Evolutionary conservation across 1,140 invertebrate species (phyloP).

Genomic region (Mercenaria mercenaria): DNA sequence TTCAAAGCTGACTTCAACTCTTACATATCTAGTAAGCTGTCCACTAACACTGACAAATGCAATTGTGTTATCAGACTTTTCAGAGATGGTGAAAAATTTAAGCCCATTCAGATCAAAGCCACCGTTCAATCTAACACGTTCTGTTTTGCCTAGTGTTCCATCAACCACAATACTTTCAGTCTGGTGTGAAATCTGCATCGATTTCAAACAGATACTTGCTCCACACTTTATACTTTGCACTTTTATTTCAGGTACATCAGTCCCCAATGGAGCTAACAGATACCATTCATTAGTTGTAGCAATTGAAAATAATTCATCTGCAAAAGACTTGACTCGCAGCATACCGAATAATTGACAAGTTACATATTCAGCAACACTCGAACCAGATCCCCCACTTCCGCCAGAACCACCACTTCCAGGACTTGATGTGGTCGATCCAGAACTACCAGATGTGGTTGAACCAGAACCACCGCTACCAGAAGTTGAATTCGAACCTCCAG

Average conservation of each 20-base stretch:
- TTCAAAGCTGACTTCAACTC: conserved; percentile 40
- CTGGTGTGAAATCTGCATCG: conserved; percentile 29
- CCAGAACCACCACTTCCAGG: background rate
- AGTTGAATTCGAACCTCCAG: background rate
- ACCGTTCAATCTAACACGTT: conserved; percentile 14
- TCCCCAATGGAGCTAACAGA: background rate
- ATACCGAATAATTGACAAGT: conserved; percentile 33
- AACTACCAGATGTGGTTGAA: background rate
- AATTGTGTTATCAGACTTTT: conserved; percentile 26
- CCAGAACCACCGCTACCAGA: background rate
- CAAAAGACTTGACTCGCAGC: conserved; percentile 23
- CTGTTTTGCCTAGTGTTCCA: conserved; percentile 10
- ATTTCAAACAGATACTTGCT: conserved; percentile 43
- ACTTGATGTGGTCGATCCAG: background rate
- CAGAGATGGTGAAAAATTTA: background rate
- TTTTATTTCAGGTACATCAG: conserved; percentile 33
- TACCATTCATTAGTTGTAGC: conserved; percentile 37
- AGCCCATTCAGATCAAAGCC: background rate
- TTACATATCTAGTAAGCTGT: background rate
- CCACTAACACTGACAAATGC: background rate
- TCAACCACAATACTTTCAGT: conserved; percentile 48
- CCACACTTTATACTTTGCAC: conserved; percentile 17
- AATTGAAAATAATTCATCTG: conserved; percentile 5
- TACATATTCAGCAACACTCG: background rate
- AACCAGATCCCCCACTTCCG: background rate